Evolutionary conservation across 2,113 vertebrate species (phyloP), one percentile per base, ranked within the genome.

Genomic region (Struthidea cinerea): DNA sequence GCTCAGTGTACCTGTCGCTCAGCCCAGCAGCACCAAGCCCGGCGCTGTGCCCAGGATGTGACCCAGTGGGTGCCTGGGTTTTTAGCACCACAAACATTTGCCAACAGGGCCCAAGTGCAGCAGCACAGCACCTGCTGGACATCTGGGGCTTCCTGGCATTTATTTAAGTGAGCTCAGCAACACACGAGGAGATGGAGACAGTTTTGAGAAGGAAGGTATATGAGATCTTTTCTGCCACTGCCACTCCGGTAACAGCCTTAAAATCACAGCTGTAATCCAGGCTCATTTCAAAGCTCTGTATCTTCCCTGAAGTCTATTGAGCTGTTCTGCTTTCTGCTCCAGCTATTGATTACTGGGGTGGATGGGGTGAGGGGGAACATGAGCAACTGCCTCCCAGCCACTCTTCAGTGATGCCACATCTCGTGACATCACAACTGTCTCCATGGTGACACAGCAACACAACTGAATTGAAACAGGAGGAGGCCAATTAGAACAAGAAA

Each of bases 401-500:
- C 56, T 69, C 67, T 8, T 30, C 41, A 68, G 52, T 15, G 68
- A 94, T 78, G 63, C 65, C n/a, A 56, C 50, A 86, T 80, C 82
- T 73, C 4, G 3, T 92, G 93, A 96, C 93, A 93, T 93, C 96
- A 96, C 0, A 0, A 53, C 9, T 61, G 67, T 97, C 84, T 90
- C 96, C 93, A 95, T 81, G 69, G 93, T 7, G 27, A 95, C 76
- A 46, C 27, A 65, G 90, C 81, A 90, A 94, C 83, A 93, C 69
- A 61, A 73, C 60, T 56, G 81, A 80, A 85, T 23, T 30, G 1
- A 16, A 96, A 77, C 68, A 95, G 90, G 53, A 92, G 93, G 73
- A 44, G 52, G 93, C 79, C 89, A 97, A 64, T 95, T 94, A 93
- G 59, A 92, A 52, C 56, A 80, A 69, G 47, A 86, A 91, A 87